Percentiles rank a stretch among this genome's conserved stretches.
phyloP scores from a whole-genome alignment of 2,113 vertebrate genomes.

The Anhinga rufa region DNA sequence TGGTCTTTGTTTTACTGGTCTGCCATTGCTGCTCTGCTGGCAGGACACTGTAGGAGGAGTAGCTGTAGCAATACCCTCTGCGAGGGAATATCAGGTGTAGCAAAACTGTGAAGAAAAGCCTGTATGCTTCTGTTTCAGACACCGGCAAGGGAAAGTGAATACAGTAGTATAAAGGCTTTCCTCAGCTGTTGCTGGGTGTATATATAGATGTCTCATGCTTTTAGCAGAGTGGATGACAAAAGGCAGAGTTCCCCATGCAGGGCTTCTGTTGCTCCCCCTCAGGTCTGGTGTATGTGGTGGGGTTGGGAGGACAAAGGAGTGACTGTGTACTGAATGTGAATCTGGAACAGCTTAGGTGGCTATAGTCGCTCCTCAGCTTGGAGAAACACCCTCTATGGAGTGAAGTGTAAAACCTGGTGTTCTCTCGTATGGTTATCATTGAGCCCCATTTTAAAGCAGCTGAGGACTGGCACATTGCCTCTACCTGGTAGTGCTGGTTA shows the following conservation, averaged over 20 bases:
- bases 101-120: neutral
- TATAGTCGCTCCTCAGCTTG: neutral
- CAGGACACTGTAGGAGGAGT: neutral
- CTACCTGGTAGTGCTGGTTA: neutral
- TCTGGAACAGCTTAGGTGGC: conserved; percentile 23
- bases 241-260: neutral
- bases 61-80: neutral
- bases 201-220: neutral
- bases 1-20: neutral
- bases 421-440: accelerated
- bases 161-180: neutral
- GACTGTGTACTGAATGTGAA: neutral
- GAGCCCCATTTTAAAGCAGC: neutral
- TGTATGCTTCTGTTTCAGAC: neutral
- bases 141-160: neutral
- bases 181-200: neutral
- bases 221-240: neutral
- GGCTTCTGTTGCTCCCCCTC: neutral
- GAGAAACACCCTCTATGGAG: neutral
- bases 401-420: neutral
- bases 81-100: neutral
- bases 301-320: neutral
- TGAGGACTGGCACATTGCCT: neutral
- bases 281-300: neutral
- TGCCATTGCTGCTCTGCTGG: neutral